Evolutionary conservation across 2,888 invertebrate genomes (phyloP).

Genomic region (Amphipoea oculea): DNA sequence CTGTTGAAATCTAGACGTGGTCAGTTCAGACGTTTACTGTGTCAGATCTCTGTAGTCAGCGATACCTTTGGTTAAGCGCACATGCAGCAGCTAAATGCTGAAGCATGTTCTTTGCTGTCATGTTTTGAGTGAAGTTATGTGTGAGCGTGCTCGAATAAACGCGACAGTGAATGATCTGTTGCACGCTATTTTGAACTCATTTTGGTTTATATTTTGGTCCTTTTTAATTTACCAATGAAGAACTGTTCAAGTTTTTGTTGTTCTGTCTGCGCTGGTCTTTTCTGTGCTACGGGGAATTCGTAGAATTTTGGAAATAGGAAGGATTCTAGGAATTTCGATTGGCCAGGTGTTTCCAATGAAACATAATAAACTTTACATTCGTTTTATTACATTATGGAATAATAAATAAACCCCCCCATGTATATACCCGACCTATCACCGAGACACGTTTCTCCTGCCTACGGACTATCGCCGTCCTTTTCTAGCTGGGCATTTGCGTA

Average conservation of each 20-base stretch:
- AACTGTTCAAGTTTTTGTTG: background rate
- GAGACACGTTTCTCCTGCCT: constrained; percentile 82
- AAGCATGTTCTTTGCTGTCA: background rate
- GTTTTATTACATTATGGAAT: constrained; percentile 89
- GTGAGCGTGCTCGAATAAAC: background rate
- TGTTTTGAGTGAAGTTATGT: background rate
- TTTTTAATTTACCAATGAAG: background rate
- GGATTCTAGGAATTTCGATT: constrained; percentile 40
- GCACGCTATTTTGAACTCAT: background rate
- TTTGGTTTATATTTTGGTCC: background rate
- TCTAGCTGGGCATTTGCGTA: constrained; percentile 71
- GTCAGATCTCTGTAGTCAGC: background rate
- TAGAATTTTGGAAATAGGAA: constrained; percentile 10
- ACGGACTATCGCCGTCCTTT: constrained; percentile 79
- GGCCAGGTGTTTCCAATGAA: constrained; percentile 73
- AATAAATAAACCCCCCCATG: constrained; percentile 87
- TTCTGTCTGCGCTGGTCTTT: background rate
- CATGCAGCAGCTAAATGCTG: background rate
- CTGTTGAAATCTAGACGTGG: background rate
- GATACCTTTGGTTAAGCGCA: background rate
- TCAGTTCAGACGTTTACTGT: background rate
- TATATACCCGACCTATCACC: constrained; percentile 86
- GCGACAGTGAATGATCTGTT: too few relatives aligned
- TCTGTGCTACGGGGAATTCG: background rate
- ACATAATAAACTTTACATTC: constrained; percentile 86